Percentiles rank a stretch among this genome's conserved stretches.
Evolutionary conservation across 1,140 invertebrate genomes (phyloP).

Genomic region (Phymorhynchus buccinoides): DNA sequence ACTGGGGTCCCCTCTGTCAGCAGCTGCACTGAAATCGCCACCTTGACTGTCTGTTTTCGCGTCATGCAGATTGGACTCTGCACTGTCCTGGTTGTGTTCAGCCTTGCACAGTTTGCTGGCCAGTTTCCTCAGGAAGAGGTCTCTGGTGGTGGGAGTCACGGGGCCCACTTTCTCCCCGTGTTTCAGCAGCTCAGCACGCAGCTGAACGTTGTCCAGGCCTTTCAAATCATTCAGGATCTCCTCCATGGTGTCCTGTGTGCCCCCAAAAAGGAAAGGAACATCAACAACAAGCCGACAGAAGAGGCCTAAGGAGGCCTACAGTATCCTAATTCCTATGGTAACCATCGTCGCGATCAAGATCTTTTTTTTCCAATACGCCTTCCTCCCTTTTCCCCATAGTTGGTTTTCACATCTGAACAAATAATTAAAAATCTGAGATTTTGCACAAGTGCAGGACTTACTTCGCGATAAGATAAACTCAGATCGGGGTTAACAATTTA

Average conservation of each 20-base stretch:
- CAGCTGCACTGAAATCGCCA: background rate
- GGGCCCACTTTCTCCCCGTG: constrained; percentile 62
- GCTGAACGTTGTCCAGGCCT: constrained; percentile 48
- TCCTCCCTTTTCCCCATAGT: too few relatives aligned
- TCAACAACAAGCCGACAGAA: background rate
- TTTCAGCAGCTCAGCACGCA: constrained; percentile 54
- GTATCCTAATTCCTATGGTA: background rate
- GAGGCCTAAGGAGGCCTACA: background rate
- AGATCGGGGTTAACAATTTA: too few relatives aligned
- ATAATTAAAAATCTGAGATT: too few relatives aligned
- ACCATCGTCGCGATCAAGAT: background rate
- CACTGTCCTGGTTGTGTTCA: too few relatives aligned
- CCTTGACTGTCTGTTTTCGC: background rate
- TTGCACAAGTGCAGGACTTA: too few relatives aligned
- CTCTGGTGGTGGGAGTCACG: constrained; percentile 55
- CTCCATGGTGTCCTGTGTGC: constrained; percentile 53
- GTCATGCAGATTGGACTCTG: background rate
- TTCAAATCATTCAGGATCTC: constrained; percentile 57
- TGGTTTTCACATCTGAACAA: too few relatives aligned
- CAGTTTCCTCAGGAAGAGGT: constrained; percentile 60
- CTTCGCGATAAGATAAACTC: too few relatives aligned
- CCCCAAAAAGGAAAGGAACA: background rate
- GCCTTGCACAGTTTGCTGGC: constrained; percentile 51
- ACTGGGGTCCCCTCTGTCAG: background rate
- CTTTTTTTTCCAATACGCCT: too few relatives aligned